Evolutionary conservation across 2,113 vertebrate species (phyloP), one percentile per base, ranked within the genome.

Genomic region (Alligator mississippiensis): DNA sequence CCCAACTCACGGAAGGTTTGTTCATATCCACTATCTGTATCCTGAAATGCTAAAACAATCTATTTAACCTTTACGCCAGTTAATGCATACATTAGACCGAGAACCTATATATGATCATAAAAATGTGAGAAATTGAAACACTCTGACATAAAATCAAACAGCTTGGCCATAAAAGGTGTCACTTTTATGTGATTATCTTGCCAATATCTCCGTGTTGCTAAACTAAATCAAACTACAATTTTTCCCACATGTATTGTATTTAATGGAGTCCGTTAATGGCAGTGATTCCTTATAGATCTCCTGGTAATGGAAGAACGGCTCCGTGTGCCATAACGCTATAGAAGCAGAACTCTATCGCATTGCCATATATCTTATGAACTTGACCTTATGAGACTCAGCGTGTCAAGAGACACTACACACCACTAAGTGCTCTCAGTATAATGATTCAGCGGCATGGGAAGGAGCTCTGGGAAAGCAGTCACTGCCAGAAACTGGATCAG

Each of bases 161-260:
- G 95, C 97, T 97, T 77, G 93, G 97, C 95, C 96, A 95, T 98
- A 98, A 98, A 98, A 97, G 95, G 96, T 97, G 97, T 97, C 96
- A 90, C 96, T 98, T 98, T 97, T 98, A 98, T 98, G 97, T 96
- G 98, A 98, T 98, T 98, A 98, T 97, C 98, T 98, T 98, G 98
- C 98, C 98, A 98, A 98, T 98, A 98, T 97, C 97, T 97, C 94
- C 88, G 61, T 97, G 96, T 97, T 98, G 96, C 96, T 95, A 96
- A 98, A 98, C 97, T 98, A 98, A 98, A 98, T 98, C 98, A 98
- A 98, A 97, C 91, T 95, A 97, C 97, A 97, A 98, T 98, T 98
- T 98, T 97, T 95, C 98, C 97, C 97, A 96, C 97, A 97, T 96
- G 98, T 94, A 97, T 97, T 97, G 97, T 96, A 92, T 97, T 98